Base-by-base conservation (phyloP, 2,797 vertebrate species). In the Myotis daubentonii region DNA sequence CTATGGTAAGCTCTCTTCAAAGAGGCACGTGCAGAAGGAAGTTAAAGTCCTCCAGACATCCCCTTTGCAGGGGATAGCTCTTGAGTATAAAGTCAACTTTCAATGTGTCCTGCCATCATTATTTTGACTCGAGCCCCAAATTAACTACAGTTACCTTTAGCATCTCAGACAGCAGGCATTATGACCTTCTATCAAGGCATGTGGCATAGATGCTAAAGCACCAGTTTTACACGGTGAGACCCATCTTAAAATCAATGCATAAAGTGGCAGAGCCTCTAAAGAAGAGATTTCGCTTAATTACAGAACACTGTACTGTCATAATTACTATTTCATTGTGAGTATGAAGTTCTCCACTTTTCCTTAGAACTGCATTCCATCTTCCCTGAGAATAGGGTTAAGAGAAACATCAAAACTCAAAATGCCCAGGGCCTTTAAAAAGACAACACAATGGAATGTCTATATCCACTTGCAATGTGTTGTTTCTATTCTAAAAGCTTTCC, bases 341-440 rank as follows among this genome's bases (percentile, higher is more conserved):
- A 0, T 96, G 95, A 96, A 89, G 89, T 95, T 98, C 97, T 65
- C 91, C 94, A 96, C 96, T 97, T 93, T 78, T 97, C 76, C 93
- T 98, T 95, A 97, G 97, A 97, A 97, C 93, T 96, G 96, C 97
- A 96, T 96, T 98, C 96, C 98, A 97, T 96, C 98, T 97, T 98
- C 98, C 98, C 98, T 98, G 98, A 98, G 98, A 98, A 98, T 98
- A 98, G 98, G 98, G 98, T 97, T 97, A 98, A 98, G 98, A 98
- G 96, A 97, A 97, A 95, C 81, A 95, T 97, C 98, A 97, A 96
- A 97, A 98, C 96, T 95, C 97, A 98, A 93, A 97, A 92, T 96
- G 96, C 94, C 98, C 89, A 96, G 94, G 49, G 96, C 98, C 97
- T 97, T 98, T 97, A 98, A 96, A 97, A 97, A 97, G 95, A 94